A percentile compares a stretch with the other conserved stretches of the same genome.
Conservation (phyloP, 2,888 invertebrate genomes). For the Acronicta alni region DNA sequence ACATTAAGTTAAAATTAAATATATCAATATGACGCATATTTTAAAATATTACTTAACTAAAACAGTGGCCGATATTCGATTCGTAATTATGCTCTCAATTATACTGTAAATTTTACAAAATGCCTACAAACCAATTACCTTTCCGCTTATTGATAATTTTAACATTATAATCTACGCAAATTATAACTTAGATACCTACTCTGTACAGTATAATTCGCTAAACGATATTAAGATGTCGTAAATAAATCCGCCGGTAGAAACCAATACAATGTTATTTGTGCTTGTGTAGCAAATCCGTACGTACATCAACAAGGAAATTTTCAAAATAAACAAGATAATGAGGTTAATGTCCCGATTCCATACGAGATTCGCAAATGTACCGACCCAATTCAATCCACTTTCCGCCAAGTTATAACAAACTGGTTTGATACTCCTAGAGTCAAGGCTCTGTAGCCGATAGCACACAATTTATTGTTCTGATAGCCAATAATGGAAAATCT, state of each 20-base stretch:
- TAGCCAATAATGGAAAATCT: conserved; percentile 54
- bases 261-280: conserved; percentile 42
- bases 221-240: conserved; percentile 32
- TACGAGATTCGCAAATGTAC: conserved; percentile 69
- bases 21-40: neutral
- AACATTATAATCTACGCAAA: conserved; percentile 23
- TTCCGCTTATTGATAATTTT: neutral
- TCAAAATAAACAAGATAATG: conserved; percentile 58
- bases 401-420: conserved; percentile 60
- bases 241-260: conserved; percentile 30
- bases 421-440: conserved; percentile 35
- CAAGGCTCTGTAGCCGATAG: conserved; percentile 51
- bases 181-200: conserved; percentile 20
- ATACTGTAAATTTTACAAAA: neutral
- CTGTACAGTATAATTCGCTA: conserved; percentile 10
- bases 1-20: neutral
- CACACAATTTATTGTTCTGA: conserved; percentile 52
- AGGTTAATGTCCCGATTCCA: conserved; percentile 70
- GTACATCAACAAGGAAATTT: conserved; percentile 38
- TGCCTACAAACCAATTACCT: neutral
- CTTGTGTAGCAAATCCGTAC: conserved; percentile 14
- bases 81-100: conserved; percentile 1
- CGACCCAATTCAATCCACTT: conserved; percentile 70
- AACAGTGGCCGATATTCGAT: neutral
- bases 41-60: neutral